Evolutionary conservation across 1,140 invertebrate species (phyloP), one percentile per base, ranked within the genome.

Genomic region (Scaptomyza graminum): DNA sequence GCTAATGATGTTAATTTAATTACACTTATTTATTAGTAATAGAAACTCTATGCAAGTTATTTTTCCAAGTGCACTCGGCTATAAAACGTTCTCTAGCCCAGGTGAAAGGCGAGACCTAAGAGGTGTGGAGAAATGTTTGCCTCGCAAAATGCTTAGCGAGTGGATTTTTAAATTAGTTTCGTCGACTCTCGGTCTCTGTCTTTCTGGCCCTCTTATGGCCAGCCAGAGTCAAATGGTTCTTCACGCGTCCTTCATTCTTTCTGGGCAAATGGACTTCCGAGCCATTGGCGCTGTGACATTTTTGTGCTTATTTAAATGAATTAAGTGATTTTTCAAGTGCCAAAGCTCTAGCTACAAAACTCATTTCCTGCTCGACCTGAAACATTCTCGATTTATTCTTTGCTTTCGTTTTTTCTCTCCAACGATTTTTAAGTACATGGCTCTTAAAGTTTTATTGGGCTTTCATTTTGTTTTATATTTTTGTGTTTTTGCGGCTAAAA

Each of bases 271-370:
- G 75, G 83, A 76, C 76, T 88, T 71, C 61, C 25, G 44, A 43
- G 66, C 62, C 70, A 67, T 70, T 74, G 65, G 81, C 63, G 81
- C 63, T 44, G 51, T 74, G 63, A 76, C 83, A 79, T 73, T 76
- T 82, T 67, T 57, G 80, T 76, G 79, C 79, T 87, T 87, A 83
- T 87, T 87, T 87, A 83, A 87, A 87, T 88, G 83, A 88, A 88
- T 88, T 88, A 88, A 87, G 84, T 88, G 83, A 88, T 88, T 88
- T 88, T 79, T 88, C 83, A 88, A 88, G 84, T 74, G 84, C 83
- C 88, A 77, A 77, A 88, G 83, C 83, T 69, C 43, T 8, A 41
- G 75, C 79, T 76, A 88, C 72, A 72, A 81, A 88, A 88, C 79
- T 87, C 83, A 87, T 87, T 87, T 87, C 83, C 83, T n/a, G n/a